Evolutionary conservation across 2,888 invertebrate species (phyloP).

Genomic region (Oasisia sp.): DNA sequence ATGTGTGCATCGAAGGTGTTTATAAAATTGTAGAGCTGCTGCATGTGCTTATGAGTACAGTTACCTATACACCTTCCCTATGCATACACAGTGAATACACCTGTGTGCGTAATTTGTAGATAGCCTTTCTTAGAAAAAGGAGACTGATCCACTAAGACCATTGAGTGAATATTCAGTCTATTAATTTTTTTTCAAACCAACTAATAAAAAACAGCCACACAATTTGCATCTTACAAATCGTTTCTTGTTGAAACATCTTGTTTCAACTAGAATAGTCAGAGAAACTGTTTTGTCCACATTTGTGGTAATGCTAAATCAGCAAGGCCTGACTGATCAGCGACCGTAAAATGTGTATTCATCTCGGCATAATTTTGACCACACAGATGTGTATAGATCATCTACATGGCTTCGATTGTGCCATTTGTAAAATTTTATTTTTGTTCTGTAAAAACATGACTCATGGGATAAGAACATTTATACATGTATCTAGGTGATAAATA

Average conservation of each 20-base stretch:
- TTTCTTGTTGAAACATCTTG: too few species aligned
- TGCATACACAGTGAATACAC: too few species aligned
- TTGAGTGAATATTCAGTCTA: background rate
- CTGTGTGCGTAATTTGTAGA: too few species aligned
- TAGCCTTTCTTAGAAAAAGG: too few species aligned
- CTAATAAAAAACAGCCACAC: background rate
- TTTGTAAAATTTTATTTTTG: background rate
- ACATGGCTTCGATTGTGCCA: conserved; percentile 21
- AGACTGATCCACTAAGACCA: background rate
- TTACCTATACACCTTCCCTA: too few species aligned
- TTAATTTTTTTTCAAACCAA: background rate
- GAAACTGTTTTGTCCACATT: background rate
- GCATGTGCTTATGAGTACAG: too few species aligned
- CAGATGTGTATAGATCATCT: background rate
- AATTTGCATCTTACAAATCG: background rate
- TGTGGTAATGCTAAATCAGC: conserved; percentile 21
- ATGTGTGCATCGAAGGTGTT: too few species aligned
- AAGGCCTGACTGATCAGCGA: conserved; percentile 14
- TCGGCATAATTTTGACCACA: conserved; percentile 21
- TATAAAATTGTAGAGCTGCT: too few species aligned
- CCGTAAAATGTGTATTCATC: background rate
- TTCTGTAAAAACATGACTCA: background rate
- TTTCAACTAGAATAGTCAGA: background rate
- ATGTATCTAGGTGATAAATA: background rate
- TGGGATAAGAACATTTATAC: background rate